Evolutionary conservation across 2,113 vertebrate species (phyloP).

Genomic region (Montifringilla adamsi): DNA sequence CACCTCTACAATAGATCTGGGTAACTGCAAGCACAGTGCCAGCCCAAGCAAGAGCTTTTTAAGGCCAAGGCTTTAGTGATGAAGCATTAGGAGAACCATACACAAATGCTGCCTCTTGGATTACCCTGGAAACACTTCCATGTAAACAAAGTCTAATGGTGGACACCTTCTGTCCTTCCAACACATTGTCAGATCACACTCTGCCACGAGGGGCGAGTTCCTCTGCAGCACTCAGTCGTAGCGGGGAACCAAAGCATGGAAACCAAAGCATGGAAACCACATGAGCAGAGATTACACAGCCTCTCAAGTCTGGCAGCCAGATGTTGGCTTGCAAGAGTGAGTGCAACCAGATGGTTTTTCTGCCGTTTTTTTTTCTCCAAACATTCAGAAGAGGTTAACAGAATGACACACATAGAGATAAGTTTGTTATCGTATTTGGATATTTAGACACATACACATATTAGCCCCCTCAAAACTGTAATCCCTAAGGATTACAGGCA

Average conservation of each 20-base stretch:
- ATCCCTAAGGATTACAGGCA: not conserved
- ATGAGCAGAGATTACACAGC: not conserved
- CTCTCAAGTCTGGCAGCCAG: slow-evolving; percentile 19
- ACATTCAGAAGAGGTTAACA: not conserved
- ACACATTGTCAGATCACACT: not conserved
- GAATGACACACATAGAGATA: not conserved
- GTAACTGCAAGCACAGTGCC: not conserved
- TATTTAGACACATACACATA: not conserved
- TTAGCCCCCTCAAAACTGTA: not conserved
- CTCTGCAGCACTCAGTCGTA: not conserved
- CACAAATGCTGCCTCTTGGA: not conserved
- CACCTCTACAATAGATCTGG: not conserved
- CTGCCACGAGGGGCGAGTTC: accelerated
- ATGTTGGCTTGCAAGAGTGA: not conserved
- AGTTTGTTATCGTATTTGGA: not conserved
- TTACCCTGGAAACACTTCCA: not conserved
- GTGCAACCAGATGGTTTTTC: not conserved
- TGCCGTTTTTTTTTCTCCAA: not conserved
- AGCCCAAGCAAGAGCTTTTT: not conserved
- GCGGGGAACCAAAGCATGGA: not conserved
- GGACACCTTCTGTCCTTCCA: not conserved
- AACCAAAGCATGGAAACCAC: slow-evolving; percentile 36
- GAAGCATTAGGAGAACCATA: not conserved
- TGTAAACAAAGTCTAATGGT: not conserved
- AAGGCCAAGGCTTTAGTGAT: not conserved